Conservation (phyloP, 2,113 vertebrate genomes). For the Chloebia gouldiae region DNA sequence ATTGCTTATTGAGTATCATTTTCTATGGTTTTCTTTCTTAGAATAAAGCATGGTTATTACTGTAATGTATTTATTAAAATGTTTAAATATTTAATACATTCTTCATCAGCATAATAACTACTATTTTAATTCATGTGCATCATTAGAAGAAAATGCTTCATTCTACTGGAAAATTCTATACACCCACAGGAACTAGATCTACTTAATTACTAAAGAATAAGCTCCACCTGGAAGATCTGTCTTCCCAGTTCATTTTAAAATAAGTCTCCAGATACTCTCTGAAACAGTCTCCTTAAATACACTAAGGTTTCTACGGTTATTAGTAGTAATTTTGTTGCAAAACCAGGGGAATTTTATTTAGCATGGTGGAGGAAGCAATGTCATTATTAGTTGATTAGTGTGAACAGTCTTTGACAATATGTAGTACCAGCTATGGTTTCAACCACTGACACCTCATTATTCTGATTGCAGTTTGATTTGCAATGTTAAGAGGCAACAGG, state of each 20-base stretch:
- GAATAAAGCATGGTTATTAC: conserved; percentile 49
- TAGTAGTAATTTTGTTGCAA: conserved; percentile 74
- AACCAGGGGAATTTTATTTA: conserved; percentile 73
- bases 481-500: conserved; percentile 51
- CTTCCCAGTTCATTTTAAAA: conserved; percentile 59
- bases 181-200: conserved; percentile 70
- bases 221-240: conserved; percentile 67
- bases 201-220: conserved; percentile 76
- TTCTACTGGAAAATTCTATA: conserved; percentile 51
- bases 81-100: conserved; percentile 67
- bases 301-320: conserved; percentile 69
- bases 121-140: conserved; percentile 58
- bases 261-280: conserved; percentile 70
- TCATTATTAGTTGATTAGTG: conserved; percentile 77
- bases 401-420: conserved; percentile 71
- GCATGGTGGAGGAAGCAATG: conserved; percentile 35
- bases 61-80: conserved; percentile 66
- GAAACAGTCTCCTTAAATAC: conserved; percentile 64
- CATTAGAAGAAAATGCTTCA: conserved; percentile 62
- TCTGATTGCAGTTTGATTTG: conserved; percentile 76
- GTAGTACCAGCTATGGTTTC: conserved; percentile 59
- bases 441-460: conserved; percentile 74
- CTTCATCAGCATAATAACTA: conserved; percentile 39
- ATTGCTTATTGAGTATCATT: conserved; percentile 50
- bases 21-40: conserved; percentile 2